phyloP scores from a whole-genome alignment of 2,888 invertebrate species.

The Tenthredo scrophulariae region DNA sequence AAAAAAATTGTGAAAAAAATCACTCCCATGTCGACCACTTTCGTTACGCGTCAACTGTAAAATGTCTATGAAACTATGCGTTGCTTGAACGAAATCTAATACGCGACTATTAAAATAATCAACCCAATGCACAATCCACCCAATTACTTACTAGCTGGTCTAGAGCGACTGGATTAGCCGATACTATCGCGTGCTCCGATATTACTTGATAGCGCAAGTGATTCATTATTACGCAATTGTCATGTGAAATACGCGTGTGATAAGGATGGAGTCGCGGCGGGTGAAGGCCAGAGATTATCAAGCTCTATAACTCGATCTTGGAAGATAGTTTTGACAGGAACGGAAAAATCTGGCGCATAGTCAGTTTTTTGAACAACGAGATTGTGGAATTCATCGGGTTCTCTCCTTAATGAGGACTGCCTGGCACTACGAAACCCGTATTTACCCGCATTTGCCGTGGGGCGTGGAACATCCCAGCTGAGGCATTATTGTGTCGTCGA shows the following conservation, averaged over 20 bases:
- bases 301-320: not conserved
- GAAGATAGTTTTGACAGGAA: not conserved
- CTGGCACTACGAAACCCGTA: conserved; percentile 11
- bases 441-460: conserved; percentile 28
- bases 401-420: conserved; percentile 21
- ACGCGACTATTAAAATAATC: no score
- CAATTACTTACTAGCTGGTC: not conserved
- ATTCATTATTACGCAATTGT: no score
- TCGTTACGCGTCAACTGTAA: not conserved
- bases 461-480: conserved; percentile 15
- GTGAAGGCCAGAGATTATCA: not conserved
- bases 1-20: not conserved
- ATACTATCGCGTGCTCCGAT: no score
- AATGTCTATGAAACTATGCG: not conserved
- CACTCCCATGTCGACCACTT: not conserved
- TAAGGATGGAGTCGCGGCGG: no score
- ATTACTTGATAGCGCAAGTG: no score
- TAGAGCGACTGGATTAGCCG: not conserved
- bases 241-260: no score
- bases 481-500: conserved; percentile 37
- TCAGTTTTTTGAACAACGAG: not conserved
- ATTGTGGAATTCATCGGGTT: not conserved
- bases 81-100: not conserved
- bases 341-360: not conserved
- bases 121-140: no score